Evolutionary conservation across 2,888 invertebrate genomes (phyloP), one percentile per base, ranked within the genome.

Genomic region (Trichopoda pennipes): DNA sequence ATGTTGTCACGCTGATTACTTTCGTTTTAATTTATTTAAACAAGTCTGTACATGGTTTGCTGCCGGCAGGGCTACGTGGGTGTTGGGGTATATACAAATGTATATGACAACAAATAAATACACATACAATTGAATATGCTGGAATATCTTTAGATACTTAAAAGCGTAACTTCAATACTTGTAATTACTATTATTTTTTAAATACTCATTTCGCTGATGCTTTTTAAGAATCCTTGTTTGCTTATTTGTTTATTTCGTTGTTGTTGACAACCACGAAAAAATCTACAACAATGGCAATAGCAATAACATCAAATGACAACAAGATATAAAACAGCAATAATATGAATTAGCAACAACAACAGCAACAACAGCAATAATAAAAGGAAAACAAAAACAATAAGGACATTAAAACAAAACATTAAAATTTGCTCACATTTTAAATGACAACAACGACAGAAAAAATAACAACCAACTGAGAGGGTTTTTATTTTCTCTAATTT

Each of bases 211-310:
- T 16, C 49, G 49, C 49, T 42, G n/a, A 14, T 70, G 49, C 38
- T 28, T 58, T 66, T 72, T 47, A 9, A 32, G 23, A 32, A 17
- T 35, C 35, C 64, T 66, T 76, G 53, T 47, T 38, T 23, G 23
- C 60, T 21, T 2, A 10, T 51, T 64, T 81, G 64, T 76, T 70
- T 73, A 63, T 64, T 75, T 69, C 44, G 68, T 78, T 56, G 72
- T 55, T 70, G 70, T 56, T 72, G 53, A 78, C 68, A 81, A 74
- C 73, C 78, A 60, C 69, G 53, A 53, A 78, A 78, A 38, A 81
- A 63, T 73, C 69, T 69, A 68, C 77, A 81, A 68, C 64, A 80
- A 63, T 44, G 44, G 64, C 44, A 66, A 51, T n/a, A 53, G 66
- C 56, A 74, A 28, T 28, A 28, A 28, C 28, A 28, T 28, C 28